Percentiles rank a stretch among this genome's conserved stretches.
Conservation (phyloP, 2,113 vertebrate genomes). For the Centropus unirufus region DNA sequence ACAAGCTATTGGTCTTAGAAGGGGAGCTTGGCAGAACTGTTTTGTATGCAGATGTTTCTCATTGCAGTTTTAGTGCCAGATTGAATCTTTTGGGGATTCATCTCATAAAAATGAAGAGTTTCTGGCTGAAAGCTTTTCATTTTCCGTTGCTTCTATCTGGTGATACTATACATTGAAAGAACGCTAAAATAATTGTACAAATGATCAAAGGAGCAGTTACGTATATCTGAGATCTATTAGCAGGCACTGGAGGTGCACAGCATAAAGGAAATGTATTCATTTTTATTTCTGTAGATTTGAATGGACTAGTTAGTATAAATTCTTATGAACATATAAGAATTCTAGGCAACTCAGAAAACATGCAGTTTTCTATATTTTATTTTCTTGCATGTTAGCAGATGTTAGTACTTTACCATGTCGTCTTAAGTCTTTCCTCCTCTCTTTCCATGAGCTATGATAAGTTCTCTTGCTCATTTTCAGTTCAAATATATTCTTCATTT, state of each 20-base stretch:
- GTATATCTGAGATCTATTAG: background rate
- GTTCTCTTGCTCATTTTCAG: background rate
- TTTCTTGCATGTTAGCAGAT: background rate
- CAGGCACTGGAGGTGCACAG: background rate
- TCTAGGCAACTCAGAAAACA: background rate
- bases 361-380: background rate
- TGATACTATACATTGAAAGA: background rate
- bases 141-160: background rate
- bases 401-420: background rate
- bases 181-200: background rate
- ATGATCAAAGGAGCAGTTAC: background rate
- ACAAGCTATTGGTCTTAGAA: background rate
- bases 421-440: background rate
- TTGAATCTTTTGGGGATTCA: background rate
- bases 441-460: background rate
- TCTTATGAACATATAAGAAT: background rate
- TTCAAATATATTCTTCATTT: background rate
- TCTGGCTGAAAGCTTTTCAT: background rate
- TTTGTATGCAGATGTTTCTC: background rate
- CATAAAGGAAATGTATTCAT: fast-evolving
- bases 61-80: background rate
- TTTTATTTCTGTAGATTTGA: background rate
- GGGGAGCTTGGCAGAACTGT: background rate
- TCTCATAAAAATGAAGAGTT: fast-evolving
- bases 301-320: background rate